Conservation (phyloP, 1,140 invertebrate genomes). For the Drosophila nigromelanica region DNA sequence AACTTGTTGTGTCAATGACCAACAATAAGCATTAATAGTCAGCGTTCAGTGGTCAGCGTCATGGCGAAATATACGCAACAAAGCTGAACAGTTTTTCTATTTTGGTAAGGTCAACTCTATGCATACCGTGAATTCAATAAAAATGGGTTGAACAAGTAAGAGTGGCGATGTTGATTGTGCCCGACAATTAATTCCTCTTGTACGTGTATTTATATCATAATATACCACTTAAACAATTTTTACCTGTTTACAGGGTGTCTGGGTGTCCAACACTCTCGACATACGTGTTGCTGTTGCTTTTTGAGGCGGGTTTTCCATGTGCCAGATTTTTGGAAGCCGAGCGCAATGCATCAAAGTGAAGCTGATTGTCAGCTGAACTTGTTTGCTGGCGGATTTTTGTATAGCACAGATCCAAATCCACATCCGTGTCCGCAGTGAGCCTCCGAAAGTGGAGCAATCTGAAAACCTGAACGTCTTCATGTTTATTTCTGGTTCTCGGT, state of each 20-base stretch:
- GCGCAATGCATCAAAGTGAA: constrained; percentile 50
- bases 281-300: constrained; percentile 19
- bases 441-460: constrained; percentile 69
- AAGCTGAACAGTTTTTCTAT: constrained; percentile 43
- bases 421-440: constrained; percentile 57
- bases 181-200: background rate
- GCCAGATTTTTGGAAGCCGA: constrained; percentile 33
- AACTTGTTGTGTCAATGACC: constrained; percentile 71
- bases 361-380: constrained; percentile 77
- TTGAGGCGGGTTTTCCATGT: constrained; percentile 42
- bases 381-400: constrained; percentile 69
- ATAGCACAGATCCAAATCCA: constrained; percentile 60
- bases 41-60: constrained; percentile 31
- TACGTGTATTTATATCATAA: too few species aligned
- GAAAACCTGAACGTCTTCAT: constrained; percentile 61
- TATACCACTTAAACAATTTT: too few species aligned
- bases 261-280: too few species aligned
- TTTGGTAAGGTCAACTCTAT: constrained; percentile 52
- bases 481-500: constrained; percentile 68
- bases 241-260: too few species aligned
- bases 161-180: background rate
- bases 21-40: constrained; percentile 58
- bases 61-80: constrained; percentile 48
- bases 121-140: background rate
- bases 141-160: background rate